These are phyloP conservation scores for Hartigia nigra DNA, from an alignment of 2,888 invertebrate genomes.

Conservation along the genomic window DNA sequence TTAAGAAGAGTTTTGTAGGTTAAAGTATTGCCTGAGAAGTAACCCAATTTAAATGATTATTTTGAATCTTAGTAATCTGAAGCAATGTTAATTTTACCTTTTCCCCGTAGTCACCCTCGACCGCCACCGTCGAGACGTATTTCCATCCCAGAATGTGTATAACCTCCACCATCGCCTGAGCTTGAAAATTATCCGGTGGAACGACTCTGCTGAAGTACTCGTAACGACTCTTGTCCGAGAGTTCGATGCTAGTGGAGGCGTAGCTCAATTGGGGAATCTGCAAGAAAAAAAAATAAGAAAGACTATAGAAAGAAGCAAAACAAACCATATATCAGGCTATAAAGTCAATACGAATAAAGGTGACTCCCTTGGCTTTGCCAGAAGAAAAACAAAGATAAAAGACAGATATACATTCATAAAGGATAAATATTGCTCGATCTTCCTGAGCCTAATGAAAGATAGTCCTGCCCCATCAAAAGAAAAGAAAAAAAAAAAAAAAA, in stretches of 20 bases:
- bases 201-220: constrained; percentile 78
- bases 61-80: no score
- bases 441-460: background rate
- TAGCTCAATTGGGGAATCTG: constrained; percentile 80
- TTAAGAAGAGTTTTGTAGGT: background rate
- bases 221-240: constrained; percentile 77
- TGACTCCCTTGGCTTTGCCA: no score
- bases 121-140: constrained; percentile 81
- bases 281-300: constrained; percentile 28
- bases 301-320: background rate
- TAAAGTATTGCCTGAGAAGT: background rate
- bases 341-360: background rate
- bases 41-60: background rate
- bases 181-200: constrained; percentile 79
- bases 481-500: background rate
- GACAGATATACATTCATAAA: no score
- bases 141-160: constrained; percentile 77
- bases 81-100: constrained; percentile 67
- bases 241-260: constrained; percentile 77
- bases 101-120: constrained; percentile 82
- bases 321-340: background rate
- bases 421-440: no score
- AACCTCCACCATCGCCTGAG: constrained; percentile 76
- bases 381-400: no score
- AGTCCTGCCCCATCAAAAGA: background rate